Percentiles rank a stretch among this genome's conserved stretches.
Conservation (phyloP, 2,888 invertebrate species). For the Scrobipalpa costella region DNA sequence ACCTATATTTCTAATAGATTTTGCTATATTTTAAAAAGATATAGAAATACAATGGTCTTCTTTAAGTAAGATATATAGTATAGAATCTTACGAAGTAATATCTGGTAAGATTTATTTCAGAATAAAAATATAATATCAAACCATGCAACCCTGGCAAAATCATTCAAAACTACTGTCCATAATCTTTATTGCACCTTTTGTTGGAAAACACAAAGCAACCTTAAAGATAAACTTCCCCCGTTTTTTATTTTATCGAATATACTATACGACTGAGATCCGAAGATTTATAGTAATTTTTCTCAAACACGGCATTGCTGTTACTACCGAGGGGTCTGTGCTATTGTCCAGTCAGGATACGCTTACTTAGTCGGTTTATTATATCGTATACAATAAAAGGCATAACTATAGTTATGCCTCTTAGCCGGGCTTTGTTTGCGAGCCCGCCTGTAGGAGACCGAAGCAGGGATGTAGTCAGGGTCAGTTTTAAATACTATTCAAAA, state of each 20-base stretch:
- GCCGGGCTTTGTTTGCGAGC: constrained; percentile 8
- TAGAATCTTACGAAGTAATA: too few relatives aligned
- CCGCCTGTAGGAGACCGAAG: constrained; percentile 1
- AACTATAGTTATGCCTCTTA: constrained; percentile 10
- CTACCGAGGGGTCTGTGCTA: not conserved
- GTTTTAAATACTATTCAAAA: not conserved
- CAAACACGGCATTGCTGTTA: constrained; percentile 5
- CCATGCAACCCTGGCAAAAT: too few relatives aligned
- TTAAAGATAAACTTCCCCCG: too few relatives aligned
- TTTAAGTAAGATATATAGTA: too few relatives aligned
- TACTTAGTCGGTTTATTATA: constrained; percentile 37
- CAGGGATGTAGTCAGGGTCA: constrained; percentile 5
- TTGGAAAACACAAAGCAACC: too few relatives aligned
- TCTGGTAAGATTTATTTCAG: too few relatives aligned
- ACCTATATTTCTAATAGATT: too few relatives aligned
- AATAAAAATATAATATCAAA: too few relatives aligned
- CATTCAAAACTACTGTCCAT: too few relatives aligned
- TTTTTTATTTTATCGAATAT: not conserved
- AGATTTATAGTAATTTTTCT: constrained; percentile 4
- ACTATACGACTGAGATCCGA: not conserved
- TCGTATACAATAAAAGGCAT: not conserved
- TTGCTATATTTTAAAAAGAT: too few relatives aligned
- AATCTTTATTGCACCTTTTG: too few relatives aligned
- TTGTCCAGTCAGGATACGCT: constrained; percentile 34
- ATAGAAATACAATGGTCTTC: too few relatives aligned